Evolutionary conservation across 1,140 invertebrate genomes (phyloP).

Genomic region (Amphibalanus amphitrite): DNA sequence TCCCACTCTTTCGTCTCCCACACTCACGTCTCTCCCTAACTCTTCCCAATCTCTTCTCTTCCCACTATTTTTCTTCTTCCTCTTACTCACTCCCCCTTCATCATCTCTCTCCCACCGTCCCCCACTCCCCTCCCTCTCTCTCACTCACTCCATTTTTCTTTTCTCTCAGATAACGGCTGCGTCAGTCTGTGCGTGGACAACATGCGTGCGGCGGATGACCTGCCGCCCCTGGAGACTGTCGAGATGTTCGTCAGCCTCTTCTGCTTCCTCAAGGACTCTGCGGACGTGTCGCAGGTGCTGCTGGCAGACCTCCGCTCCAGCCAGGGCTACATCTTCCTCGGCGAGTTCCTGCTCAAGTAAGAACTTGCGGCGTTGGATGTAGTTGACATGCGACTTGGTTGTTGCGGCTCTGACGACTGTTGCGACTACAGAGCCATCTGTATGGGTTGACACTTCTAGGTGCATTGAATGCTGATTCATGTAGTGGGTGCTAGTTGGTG

Average conservation of each 20-base stretch:
- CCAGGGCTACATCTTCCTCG: conserved; percentile 86
- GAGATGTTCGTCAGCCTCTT: conserved; percentile 98
- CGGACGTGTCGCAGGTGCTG: conserved; percentile 81
- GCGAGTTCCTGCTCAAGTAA: conserved; percentile 86
- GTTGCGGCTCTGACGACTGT: conserved; percentile 4
- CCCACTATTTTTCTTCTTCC: too few relatives aligned
- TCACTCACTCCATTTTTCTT: too few relatives aligned
- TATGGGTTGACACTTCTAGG: conserved; percentile 5
- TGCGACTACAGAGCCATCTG: conserved; percentile 3
- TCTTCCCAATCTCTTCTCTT: too few relatives aligned
- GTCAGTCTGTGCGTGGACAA: conserved; percentile 89
- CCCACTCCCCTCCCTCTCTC: too few relatives aligned
- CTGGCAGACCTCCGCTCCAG: conserved; percentile 88
- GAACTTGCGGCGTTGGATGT: conserved; percentile 19
- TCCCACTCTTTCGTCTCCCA: too few relatives aligned
- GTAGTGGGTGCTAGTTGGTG: too few relatives aligned
- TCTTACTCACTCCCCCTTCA: too few relatives aligned
- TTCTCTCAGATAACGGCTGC: too few relatives aligned
- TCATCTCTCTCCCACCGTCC: too few relatives aligned
- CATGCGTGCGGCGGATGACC: conserved; percentile 71
- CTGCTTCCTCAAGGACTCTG: conserved; percentile 96
- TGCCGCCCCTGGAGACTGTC: conserved; percentile 85
- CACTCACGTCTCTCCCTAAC: too few relatives aligned
- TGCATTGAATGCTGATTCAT: too few relatives aligned
- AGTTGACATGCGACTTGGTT: too few relatives aligned